These are phyloP conservation scores for Clarias gariepinus DNA, from an alignment of 2,113 vertebrate genomes.

Conservation along the genomic window DNA sequence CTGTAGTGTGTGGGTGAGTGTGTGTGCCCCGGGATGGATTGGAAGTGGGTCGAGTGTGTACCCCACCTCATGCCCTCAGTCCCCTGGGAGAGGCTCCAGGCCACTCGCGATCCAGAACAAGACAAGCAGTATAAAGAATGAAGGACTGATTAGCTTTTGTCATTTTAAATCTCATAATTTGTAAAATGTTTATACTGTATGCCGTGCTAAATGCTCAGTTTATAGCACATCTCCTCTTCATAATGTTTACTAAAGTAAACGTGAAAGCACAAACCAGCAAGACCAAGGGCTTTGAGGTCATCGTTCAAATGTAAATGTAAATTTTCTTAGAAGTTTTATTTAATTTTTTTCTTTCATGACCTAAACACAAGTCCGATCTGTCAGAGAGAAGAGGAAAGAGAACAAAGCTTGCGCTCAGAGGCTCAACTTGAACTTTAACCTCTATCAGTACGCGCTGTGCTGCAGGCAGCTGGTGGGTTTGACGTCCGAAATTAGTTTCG, in stretches of 20 bases:
- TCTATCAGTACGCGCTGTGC: constrained; percentile 42
- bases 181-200: not conserved
- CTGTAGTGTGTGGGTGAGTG: no score
- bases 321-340: constrained; percentile 11
- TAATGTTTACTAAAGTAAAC: not conserved
- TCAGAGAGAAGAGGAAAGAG: constrained; percentile 36
- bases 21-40: no score
- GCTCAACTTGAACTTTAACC: constrained; percentile 62
- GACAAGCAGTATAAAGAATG: no score
- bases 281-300: constrained; percentile 37
- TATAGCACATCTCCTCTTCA: not conserved
- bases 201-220: not conserved
- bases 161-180: not conserved
- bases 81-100: no score
- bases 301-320: constrained; percentile 39
- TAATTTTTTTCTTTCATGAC: constrained; percentile 16
- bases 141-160: not conserved
- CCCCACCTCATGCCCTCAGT: no score
- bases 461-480: constrained; percentile 61
- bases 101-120: no score
- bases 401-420: constrained; percentile 49
- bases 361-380: constrained; percentile 42
- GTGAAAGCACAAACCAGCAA: no score
- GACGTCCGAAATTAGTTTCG: constrained; percentile 56
- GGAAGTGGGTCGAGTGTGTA: no score